phyloP scores from a whole-genome alignment of 1,140 invertebrate genomes.

The Oedothorax gibbosus region DNA sequence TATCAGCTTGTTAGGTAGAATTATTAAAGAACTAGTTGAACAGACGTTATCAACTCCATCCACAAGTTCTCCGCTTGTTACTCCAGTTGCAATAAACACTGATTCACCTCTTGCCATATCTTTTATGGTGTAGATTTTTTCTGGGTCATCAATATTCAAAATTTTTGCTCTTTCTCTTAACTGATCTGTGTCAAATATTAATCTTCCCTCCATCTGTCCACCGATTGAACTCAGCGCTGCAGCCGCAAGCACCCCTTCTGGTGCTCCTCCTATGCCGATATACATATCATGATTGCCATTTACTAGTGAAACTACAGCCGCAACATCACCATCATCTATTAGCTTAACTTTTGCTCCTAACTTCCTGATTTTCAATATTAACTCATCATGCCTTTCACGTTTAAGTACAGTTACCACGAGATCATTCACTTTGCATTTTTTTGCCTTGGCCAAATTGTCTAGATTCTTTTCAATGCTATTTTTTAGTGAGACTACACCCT shows the following conservation, averaged over 20 bases:
- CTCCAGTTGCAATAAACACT: background rate
- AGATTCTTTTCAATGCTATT: background rate
- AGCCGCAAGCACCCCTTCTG: background rate
- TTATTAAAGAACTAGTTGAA: slow-evolving; percentile 5
- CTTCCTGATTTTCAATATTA: background rate
- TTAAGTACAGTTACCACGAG: background rate
- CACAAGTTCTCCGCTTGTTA: slow-evolving; percentile 1
- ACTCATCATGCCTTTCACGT: background rate
- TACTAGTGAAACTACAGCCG: background rate
- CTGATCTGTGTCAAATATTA: background rate
- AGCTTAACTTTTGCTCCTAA: background rate
- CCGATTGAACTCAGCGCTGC: background rate
- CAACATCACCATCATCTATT: slow-evolving; percentile 7
- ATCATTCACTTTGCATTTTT: slow-evolving; percentile 9
- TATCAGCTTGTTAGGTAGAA: background rate
- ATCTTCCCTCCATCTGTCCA: background rate
- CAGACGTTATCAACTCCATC: background rate
- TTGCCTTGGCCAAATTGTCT: background rate
- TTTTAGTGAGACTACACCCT: background rate
- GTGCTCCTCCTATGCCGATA: background rate
- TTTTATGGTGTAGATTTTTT: background rate
- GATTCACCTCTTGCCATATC: background rate
- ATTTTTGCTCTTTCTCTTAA: background rate
- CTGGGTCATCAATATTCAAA: background rate
- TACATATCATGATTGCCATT: slow-evolving; percentile 7